Evolutionary conservation across 2,888 invertebrate species (phyloP), one percentile per base, ranked within the genome.

Genomic region (Oscheius sp.): DNA sequence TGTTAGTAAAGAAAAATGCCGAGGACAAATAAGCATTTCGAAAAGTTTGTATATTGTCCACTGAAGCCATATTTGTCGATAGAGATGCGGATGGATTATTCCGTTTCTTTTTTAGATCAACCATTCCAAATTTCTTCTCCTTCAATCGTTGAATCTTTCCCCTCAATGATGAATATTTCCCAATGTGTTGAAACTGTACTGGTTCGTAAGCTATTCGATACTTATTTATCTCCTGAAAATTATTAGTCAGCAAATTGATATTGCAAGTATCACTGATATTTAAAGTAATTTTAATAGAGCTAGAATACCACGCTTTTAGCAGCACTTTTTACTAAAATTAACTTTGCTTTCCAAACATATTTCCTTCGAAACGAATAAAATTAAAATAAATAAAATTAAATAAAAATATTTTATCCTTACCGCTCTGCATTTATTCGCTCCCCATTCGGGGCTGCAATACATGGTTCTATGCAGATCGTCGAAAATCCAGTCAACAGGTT

Each of bases 121-220:
- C 23, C 17, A 6, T 34, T 17, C 57, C 57, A 15, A 34, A 57
- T 1, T 20, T 17, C 25, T 57, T 57, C 37, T 57, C 57, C 57
- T 37, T 57, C 23, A 57, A 37, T 37, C 25, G 17, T 20, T 57
- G 57, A 20, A 37, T 37, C 23, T 57, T 57, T 20, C 57, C 57
- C 12, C 17, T 31, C 37, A 57, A 15, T 17, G 57, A 57, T n/a
- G 57, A 57, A 37, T 37, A 37, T 23, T 57, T 57, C 2, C 57
- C 57, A 17, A 57, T 57, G 10, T 57, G 57, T 57, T 57, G 57
- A 20, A 57, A 57, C 23, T 57, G 57, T 25, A 57, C 25, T 17
- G 57, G 57, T 2, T 57, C 57, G 39, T 57, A 57, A 15, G 20
- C 23, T 5, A 57, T 8, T 1, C 57, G 57, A 20, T 57, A 37